Evolutionary conservation across 2,113 vertebrate genomes (phyloP), one percentile per base, ranked within the genome.

Genomic region (Aythya baeri): DNA sequence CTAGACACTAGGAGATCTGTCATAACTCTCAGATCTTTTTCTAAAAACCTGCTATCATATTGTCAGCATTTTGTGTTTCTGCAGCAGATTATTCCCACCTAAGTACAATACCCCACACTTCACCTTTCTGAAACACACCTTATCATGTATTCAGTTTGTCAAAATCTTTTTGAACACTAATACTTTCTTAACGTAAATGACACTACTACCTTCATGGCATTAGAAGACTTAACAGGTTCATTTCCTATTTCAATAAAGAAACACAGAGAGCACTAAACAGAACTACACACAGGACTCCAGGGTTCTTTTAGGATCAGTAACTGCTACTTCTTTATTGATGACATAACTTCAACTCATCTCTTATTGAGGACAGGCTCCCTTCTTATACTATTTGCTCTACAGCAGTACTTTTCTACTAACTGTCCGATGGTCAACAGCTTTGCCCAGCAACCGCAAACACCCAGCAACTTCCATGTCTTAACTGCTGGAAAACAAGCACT

Each of bases 61-160:
- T 70, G 34, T 52, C 0, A 0, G 13, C 32, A 54, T 22, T 26
- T 50, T 52, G 2, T 1, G 0, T 54, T 79, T 58, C 36, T 2
- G 1, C 17, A 57, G 17, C 22, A 52, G 22, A 3, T 46, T 54
- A 59, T 41, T 78, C 23, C 55, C 34, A n/a, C 4, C 3, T 2
- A 73, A 80, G 32, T 3, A 9, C 46, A 52, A 27, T 15, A 41
- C 9, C 67, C 34, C 15, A 26, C 4, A 9, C 57, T 58, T 88
- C 79, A 65, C 6, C 13, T 43, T 41, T 59, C 67, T 79, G 31
- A 74, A 79, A 74, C n/a, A 79, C n/a, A 43, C 6, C 13, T 44
- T 50, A 38, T 7, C 3, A 2, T 27, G 66, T 59, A 50, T 75
- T 11, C 22, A 71, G 8, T 66, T 70, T 71, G 38, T 43, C n/a